These are phyloP conservation scores for Oscarella lobularis DNA, from an alignment of 37 sponge, comb jelly and placozoan genomes.

Conservation along the genomic window DNA sequence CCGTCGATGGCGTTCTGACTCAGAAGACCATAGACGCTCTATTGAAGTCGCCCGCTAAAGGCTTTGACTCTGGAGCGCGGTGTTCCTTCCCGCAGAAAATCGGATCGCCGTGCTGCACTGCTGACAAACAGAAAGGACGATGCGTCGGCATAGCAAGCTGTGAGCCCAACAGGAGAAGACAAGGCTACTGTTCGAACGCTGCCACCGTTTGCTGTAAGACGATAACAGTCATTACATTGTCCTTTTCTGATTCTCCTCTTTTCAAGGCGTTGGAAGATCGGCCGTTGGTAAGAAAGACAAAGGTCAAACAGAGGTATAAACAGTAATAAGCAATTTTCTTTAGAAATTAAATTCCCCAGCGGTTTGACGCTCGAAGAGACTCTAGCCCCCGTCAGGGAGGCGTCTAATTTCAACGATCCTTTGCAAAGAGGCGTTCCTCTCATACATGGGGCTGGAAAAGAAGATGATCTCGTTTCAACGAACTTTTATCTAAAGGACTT, in stretches of 20 bases:
- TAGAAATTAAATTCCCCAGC: neutral
- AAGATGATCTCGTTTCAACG: neutral
- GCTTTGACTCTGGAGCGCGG: neutral
- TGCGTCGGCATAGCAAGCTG: neutral
- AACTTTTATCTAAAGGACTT: neutral
- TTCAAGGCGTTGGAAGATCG: too few species aligned
- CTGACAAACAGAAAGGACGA: neutral
- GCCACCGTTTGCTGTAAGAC: neutral
- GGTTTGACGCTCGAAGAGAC: neutral
- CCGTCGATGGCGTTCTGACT: neutral
- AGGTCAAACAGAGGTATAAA: neutral
- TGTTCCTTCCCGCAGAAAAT: neutral
- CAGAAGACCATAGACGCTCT: neutral
- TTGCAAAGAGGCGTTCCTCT: neutral
- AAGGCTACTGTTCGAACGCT: neutral
- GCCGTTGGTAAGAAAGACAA: too few species aligned
- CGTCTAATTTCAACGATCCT: neutral
- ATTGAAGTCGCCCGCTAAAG: neutral
- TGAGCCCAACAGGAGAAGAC: neutral
- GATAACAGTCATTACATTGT: too few species aligned
- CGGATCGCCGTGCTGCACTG: neutral
- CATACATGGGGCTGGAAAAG: neutral
- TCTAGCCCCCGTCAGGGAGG: neutral
- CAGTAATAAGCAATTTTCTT: too few species aligned
- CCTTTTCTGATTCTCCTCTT: too few species aligned